phyloP scores from a whole-genome alignment of 2,888 invertebrate genomes.

The Pediacus dermestoides region DNA sequence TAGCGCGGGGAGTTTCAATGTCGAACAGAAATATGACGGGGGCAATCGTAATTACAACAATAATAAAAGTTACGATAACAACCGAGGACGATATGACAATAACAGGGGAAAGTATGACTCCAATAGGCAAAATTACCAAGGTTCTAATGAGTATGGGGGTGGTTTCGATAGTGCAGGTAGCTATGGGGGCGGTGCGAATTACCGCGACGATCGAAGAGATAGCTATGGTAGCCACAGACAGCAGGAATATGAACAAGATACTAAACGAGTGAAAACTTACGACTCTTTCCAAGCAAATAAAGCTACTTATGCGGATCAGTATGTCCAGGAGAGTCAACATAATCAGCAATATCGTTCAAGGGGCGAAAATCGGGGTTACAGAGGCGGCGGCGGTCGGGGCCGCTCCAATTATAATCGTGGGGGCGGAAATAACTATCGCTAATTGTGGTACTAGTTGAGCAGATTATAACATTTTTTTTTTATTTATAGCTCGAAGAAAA shows the following conservation, averaged over 20 bases:
- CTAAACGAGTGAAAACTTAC: slow-evolving; percentile 46
- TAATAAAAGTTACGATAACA: slow-evolving; percentile 14
- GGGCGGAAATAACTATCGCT: slow-evolving; percentile 19
- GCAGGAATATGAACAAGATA: slow-evolving; percentile 37
- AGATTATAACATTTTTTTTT: too few relatives aligned
- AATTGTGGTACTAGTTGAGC: too few relatives aligned
- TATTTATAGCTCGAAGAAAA: too few relatives aligned
- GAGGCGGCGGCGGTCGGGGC: slow-evolving; percentile 36
- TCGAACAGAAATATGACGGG: slow-evolving; percentile 17
- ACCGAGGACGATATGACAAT: slow-evolving; percentile 39
- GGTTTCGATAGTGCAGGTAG: slow-evolving; percentile 25
- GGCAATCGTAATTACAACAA: slow-evolving; percentile 16
- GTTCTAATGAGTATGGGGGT: slow-evolving; percentile 23
- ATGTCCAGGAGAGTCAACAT: slow-evolving; percentile 46
- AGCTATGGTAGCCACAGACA: slow-evolving; percentile 39
- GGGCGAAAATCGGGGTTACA: slow-evolving; percentile 29
- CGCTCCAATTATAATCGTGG: slow-evolving; percentile 46
- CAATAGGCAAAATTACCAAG: slow-evolving; percentile 22
- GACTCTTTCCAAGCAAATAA: slow-evolving; percentile 46
- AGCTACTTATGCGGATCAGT: slow-evolving; percentile 48
- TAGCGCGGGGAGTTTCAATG: slow-evolving; percentile 32
- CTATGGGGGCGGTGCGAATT: slow-evolving; percentile 27
- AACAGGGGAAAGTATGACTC: slow-evolving; percentile 24
- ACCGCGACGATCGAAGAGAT: slow-evolving; percentile 41
- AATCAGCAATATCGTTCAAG: slow-evolving; percentile 46